These are phyloP conservation scores for Himalopsyche kuldschensis DNA, from an alignment of 2,888 invertebrate species.

Conservation along the genomic window DNA sequence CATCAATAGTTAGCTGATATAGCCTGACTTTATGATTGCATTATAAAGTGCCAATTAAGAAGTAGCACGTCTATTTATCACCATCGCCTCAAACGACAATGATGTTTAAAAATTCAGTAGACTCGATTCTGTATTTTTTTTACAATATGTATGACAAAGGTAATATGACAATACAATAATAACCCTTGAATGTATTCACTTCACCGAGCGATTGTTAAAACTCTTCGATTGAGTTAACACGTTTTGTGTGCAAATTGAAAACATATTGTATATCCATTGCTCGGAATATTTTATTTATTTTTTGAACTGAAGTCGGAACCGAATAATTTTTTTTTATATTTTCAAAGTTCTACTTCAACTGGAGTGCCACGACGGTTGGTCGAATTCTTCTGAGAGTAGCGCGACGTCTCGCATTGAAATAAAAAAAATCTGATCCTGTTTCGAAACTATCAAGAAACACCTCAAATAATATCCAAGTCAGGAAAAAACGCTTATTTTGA, in stretches of 20 bases:
- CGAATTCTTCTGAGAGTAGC: too few species aligned
- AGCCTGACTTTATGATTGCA: not conserved
- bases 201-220: not conserved
- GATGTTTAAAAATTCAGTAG: not conserved
- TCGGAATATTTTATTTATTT: not conserved
- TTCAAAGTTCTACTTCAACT: too few species aligned
- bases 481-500: too few species aligned
- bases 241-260: not conserved
- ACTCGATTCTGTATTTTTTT: not conserved
- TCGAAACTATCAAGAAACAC: too few species aligned
- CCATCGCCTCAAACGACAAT: not conserved
- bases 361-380: too few species aligned
- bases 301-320: too few species aligned
- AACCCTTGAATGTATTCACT: not conserved
- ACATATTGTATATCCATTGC: not conserved
- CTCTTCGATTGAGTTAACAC: not conserved
- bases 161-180: not conserved
- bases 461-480: too few species aligned
- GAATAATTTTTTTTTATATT: too few species aligned
- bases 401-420: too few species aligned
- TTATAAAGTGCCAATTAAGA: not conserved
- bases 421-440: too few species aligned
- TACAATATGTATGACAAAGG: not conserved
- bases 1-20: not conserved
- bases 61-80: not conserved